Evolutionary conservation across 2,113 vertebrate species (phyloP).

Genomic region (Plestiodon gilberti): DNA sequence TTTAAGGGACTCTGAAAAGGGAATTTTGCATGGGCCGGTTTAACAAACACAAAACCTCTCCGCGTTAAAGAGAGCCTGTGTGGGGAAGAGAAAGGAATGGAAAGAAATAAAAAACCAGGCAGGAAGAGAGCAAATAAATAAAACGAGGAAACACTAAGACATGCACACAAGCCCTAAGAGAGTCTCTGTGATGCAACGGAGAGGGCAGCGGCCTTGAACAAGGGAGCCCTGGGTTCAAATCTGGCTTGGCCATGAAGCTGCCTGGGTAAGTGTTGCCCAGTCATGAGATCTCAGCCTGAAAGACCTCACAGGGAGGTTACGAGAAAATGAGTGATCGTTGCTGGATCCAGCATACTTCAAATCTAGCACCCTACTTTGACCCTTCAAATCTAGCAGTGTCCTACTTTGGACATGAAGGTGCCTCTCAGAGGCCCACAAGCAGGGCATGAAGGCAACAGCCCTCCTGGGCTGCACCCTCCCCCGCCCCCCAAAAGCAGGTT

Average conservation of each 20-base stretch:
- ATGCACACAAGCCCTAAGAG: background rate
- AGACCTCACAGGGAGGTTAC: background rate
- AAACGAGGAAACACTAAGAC: background rate
- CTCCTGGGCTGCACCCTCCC: too few species aligned
- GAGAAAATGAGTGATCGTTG: too few species aligned
- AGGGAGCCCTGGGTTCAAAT: background rate
- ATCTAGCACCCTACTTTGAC: too few species aligned
- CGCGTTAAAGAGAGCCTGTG: slow-evolving; percentile 11
- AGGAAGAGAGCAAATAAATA: slow-evolving; percentile 13
- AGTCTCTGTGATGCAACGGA: background rate
- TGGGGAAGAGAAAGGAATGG: background rate
- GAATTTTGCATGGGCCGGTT: slow-evolving; percentile 43
- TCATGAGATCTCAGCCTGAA: too few species aligned
- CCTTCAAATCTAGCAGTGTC: too few species aligned
- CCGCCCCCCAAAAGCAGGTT: too few species aligned
- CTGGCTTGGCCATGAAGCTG: background rate
- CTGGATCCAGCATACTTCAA: too few species aligned
- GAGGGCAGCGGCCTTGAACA: background rate
- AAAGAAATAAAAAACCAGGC: slow-evolving; percentile 8
- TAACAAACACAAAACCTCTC: slow-evolving; percentile 44
- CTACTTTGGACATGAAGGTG: too few species aligned
- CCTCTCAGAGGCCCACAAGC: too few species aligned
- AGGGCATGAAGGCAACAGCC: too few species aligned
- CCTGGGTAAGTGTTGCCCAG: too few species aligned
- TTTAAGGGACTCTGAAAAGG: slow-evolving; percentile 42